Percentiles rank a stretch among this genome's conserved stretches.
phyloP scores from a whole-genome alignment of 2,888 invertebrate genomes.

The Erpobdella octoculata region DNA sequence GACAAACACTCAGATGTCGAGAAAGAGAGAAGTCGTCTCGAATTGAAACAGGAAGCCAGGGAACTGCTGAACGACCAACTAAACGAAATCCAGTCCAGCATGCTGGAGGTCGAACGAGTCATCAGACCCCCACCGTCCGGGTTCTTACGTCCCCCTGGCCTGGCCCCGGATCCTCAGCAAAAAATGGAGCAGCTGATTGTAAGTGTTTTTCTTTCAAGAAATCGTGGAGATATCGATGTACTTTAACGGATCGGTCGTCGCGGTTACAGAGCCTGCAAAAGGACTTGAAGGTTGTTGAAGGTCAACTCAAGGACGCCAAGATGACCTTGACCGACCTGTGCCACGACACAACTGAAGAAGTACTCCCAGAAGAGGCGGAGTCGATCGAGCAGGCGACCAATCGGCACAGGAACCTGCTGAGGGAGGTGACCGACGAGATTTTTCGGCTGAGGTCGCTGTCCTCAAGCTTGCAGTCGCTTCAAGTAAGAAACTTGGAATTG shows the following conservation, averaged over 20 bases:
- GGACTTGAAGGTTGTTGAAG: conserved; percentile 13
- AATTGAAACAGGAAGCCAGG: conserved; percentile 2
- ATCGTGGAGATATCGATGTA: too few relatives aligned
- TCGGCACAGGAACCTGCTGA: neutral
- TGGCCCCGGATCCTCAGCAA: neutral
- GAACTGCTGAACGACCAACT: conserved; percentile 14
- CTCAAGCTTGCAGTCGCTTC: conserved; percentile 6
- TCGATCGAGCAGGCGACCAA: neutral
- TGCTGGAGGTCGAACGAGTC: neutral
- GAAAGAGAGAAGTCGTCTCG: neutral
- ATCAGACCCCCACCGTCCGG: neutral
- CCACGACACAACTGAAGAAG: neutral
- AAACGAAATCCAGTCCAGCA: conserved; percentile 7
- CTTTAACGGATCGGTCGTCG: too few relatives aligned
- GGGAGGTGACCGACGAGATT: neutral
- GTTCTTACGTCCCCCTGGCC: neutral
- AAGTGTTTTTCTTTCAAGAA: too few relatives aligned
- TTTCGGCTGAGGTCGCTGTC: conserved; percentile 2
- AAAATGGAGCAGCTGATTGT: conserved; percentile 10
- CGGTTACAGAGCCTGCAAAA: conserved; percentile 11
- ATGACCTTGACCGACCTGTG: conserved; percentile 13
- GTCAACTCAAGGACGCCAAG: conserved; percentile 23
- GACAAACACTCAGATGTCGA: neutral
- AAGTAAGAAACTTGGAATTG: neutral
- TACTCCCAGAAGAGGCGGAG: conserved; percentile 4